phyloP scores from a whole-genome alignment of 2,888 invertebrate species.

The Platypus cylindrus region DNA sequence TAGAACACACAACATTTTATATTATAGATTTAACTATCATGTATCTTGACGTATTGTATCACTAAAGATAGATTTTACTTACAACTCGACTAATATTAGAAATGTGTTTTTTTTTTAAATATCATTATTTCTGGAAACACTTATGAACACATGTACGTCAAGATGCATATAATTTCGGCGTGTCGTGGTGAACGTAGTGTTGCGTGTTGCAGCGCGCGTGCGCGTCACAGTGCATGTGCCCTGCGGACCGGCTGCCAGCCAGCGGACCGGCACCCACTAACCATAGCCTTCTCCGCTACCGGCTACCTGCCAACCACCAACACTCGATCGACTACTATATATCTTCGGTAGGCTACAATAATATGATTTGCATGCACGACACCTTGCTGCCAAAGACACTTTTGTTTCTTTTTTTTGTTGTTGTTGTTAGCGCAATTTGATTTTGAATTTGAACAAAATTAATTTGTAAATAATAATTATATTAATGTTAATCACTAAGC shows the following conservation, averaged over 20 bases:
- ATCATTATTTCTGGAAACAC: neutral
- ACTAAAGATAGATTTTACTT: too few species aligned
- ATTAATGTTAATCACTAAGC: too few species aligned
- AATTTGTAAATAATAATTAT: too few species aligned
- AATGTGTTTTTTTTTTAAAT: too few species aligned
- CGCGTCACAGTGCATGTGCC: conserved; percentile 85
- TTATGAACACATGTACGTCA: neutral
- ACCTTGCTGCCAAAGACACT: conserved; percentile 3
- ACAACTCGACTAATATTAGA: too few species aligned
- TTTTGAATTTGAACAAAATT: too few species aligned
- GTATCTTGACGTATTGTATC: too few species aligned
- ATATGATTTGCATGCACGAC: conserved; percentile 11
- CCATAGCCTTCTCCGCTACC: conserved; percentile 25
- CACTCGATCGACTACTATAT: conserved; percentile 6
- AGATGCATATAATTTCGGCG: conserved; percentile 6
- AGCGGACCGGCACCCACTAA: conserved; percentile 31
- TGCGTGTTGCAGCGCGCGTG: conserved; percentile 74
- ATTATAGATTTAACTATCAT: too few species aligned
- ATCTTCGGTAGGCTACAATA: conserved; percentile 9
- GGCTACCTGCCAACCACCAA: conserved; percentile 20
- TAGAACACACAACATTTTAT: too few species aligned
- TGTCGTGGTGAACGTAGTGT: conserved; percentile 27
- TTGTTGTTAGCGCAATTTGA: too few species aligned
- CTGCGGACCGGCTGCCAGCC: conserved; percentile 33
- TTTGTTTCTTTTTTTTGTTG: conserved; percentile 4